A percentile compares a stretch with the other conserved stretches of the same genome.
Conservation (phyloP, 1,140 invertebrate genomes). For the Aphaenogaster rudis region DNA sequence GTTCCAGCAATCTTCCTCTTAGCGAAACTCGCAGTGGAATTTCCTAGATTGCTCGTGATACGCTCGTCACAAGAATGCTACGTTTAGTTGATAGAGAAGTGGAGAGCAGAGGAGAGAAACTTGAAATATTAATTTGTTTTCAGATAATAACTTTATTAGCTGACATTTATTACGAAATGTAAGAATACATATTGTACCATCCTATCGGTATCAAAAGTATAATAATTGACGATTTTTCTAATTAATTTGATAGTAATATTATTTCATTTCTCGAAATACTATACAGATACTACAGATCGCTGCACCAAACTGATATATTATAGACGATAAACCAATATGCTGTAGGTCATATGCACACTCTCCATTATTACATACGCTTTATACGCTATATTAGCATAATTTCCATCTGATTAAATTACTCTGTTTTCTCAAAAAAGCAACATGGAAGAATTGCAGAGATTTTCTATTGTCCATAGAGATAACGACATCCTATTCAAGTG, state of each 20-base stretch:
- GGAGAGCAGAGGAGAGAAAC: background rate
- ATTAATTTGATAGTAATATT: background rate
- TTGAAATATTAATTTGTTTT: background rate
- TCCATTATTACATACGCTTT: background rate
- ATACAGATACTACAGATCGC: background rate
- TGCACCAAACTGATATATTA: too few species aligned
- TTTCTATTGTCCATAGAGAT: background rate
- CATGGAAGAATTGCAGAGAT: background rate
- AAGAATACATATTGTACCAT: too few species aligned
- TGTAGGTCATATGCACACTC: background rate
- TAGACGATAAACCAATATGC: background rate
- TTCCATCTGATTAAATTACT: background rate
- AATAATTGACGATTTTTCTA: background rate
- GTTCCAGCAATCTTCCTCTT: conserved; percentile 29
- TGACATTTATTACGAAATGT: background rate
- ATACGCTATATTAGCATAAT: background rate
- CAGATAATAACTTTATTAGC: background rate
- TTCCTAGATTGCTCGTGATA: conserved; percentile 26
- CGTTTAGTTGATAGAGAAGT: background rate
- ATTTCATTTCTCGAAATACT: background rate
- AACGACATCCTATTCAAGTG: background rate
- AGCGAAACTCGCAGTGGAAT: conserved; percentile 29
- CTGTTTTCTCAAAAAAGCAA: background rate
- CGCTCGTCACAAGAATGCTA: conserved; percentile 15
- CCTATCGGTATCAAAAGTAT: background rate